phyloP scores from a whole-genome alignment of 2,888 invertebrate genomes.

The Latrodectus elegans region DNA sequence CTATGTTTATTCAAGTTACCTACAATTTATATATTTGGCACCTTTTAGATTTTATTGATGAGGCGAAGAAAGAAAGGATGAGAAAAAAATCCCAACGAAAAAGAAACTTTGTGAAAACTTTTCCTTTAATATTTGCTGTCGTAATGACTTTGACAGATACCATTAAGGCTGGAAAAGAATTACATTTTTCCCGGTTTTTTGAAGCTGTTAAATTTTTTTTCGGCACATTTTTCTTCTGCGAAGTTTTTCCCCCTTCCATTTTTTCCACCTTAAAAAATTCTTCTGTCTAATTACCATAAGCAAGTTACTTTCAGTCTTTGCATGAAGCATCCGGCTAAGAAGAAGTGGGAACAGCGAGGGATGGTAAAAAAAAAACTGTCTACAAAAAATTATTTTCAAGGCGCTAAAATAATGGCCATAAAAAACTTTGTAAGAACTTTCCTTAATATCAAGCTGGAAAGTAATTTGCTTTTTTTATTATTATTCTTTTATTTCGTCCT shows the following conservation, averaged over 20 bases:
- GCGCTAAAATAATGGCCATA: constrained; percentile 69
- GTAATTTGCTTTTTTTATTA: constrained; percentile 47
- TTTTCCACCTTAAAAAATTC: constrained; percentile 56
- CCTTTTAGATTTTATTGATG: constrained; percentile 57
- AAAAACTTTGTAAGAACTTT: constrained; percentile 68
- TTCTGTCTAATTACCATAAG: constrained; percentile 68
- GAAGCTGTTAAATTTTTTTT: constrained; percentile 54
- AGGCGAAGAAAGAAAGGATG: not conserved
- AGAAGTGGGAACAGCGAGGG: not conserved
- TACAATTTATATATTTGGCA: constrained; percentile 43
- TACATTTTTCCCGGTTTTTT: constrained; percentile 58
- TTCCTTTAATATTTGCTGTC: constrained; percentile 68
- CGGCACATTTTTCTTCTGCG: constrained; percentile 10
- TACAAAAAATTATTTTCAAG: constrained; percentile 58
- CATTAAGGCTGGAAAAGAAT: constrained; percentile 59
- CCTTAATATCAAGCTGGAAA: constrained; percentile 62
- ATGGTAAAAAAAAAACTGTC: constrained; percentile 14
- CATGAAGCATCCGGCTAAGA: constrained; percentile 41
- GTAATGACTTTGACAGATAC: constrained; percentile 69
- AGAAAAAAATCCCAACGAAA: constrained; percentile 9
- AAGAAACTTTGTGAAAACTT: constrained; percentile 66
- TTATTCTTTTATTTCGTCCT: constrained; percentile 26
- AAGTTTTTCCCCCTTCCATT: constrained; percentile 13
- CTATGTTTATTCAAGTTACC: constrained; percentile 47
- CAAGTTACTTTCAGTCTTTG: constrained; percentile 64